Conservation (phyloP, 1,140 invertebrate genomes). For the Drosophila albomicans region DNA sequence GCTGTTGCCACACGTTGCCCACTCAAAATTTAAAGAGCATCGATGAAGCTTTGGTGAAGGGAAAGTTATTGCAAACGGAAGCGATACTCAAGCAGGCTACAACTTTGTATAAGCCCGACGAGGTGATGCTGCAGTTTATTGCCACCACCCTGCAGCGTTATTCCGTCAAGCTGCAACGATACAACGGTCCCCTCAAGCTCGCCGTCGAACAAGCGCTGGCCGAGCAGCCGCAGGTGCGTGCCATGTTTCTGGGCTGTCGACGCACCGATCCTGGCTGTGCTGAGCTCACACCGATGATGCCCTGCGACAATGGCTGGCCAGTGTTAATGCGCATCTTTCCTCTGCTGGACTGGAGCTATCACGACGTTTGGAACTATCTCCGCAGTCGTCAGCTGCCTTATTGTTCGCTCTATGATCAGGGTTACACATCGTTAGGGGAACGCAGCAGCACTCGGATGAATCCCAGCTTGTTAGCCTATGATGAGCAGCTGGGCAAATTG, state of each 20-base stretch:
- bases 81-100: constrained; percentile 29
- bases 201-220: constrained; percentile 88
- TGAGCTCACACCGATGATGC: constrained; percentile 81
- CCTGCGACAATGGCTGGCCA: constrained; percentile 95
- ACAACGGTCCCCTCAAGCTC: constrained; percentile 89
- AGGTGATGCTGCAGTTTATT: constrained; percentile 94
- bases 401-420: constrained; percentile 94
- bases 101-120: constrained; percentile 87
- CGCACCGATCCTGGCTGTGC: constrained; percentile 90
- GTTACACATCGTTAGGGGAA: constrained; percentile 95
- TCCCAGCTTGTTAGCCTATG: constrained; percentile 88
- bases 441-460: constrained; percentile 91
- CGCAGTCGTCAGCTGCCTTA: constrained; percentile 91
- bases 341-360: constrained; percentile 95
- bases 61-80: constrained; percentile 21
- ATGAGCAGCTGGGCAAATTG: constrained; percentile 27
- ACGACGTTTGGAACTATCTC: constrained; percentile 95
- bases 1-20: background rate
- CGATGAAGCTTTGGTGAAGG: background rate
- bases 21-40: background rate
- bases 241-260: constrained; percentile 94
- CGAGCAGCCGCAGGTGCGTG: constrained; percentile 89
- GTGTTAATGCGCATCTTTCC: constrained; percentile 94
- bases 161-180: constrained; percentile 89
- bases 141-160: constrained; percentile 89